Evolutionary conservation across 2,888 invertebrate genomes (phyloP), one percentile per base, ranked within the genome.

Genomic region (Agrotis exclamationis): DNA sequence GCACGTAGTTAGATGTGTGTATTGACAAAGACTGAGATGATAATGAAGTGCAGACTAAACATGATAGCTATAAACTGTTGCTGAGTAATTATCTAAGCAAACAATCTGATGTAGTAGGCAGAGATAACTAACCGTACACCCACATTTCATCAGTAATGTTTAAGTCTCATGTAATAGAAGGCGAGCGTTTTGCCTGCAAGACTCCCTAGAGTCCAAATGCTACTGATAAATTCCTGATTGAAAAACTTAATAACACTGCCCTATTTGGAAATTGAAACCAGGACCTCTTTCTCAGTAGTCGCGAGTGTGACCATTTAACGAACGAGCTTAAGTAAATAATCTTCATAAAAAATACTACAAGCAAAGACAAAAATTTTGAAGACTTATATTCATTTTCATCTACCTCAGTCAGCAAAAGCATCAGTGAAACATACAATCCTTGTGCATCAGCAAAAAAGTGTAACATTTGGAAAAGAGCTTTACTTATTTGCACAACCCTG

Each of bases 391-490:
- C 63, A 82, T 85, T 80, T 75, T 68, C 74, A 81, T 87, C 80
- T 78, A 71, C 71, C 66, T 57, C 39, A 74, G 76, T 83, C 75
- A 74, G 78, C 75, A 79, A 82, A 80, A 83, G 67, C 66, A 56
- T 77, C 79, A 70, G 63, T 70, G 76, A 76, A 76, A 73, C 74
- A 74, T 74, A 78, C 76, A 87, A 88, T 87, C 85, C 83, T 79
- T 72, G 80, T 73, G 82, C 82, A 79, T 77, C 82, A 85, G 87
- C 80, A 86, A 90, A 89, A 11, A 88, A 88, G 82, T 88, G 86
- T 86, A 86, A 88, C 89, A 88, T 90, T 90, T 87, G 85, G 86
- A 88, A 90, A 92, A 91, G 89, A 89, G 87, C 86, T 91, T 88
- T 84, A 83, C 90, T 89, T 93, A 90, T 93, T 94, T 92, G 89